Evolutionary conservation across 1,140 invertebrate species (phyloP).

Genomic region (Leptinotarsa lineolata): DNA sequence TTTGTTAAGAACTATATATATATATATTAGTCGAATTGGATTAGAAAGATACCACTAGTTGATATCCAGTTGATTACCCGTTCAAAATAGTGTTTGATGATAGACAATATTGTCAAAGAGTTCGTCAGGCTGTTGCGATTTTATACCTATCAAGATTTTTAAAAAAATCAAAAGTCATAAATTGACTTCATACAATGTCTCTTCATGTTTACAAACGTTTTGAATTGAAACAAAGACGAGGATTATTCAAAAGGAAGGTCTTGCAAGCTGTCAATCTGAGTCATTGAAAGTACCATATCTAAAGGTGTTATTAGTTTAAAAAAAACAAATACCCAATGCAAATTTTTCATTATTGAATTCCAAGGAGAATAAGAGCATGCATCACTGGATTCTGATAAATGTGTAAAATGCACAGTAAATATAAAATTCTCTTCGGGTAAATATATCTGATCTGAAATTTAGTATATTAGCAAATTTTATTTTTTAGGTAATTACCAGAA

Average conservation of each 20-base stretch:
- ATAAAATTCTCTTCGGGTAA: background rate
- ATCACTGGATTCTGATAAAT: conserved; percentile 1
- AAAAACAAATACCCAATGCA: background rate
- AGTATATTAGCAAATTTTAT: background rate
- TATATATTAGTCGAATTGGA: too few species aligned
- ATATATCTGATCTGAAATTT: background rate
- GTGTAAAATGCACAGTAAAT: conserved; percentile 1
- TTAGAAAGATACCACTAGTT: too few species aligned
- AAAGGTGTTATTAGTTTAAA: background rate
- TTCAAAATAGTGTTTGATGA: too few species aligned
- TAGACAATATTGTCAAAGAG: too few species aligned
- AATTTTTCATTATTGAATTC: background rate
- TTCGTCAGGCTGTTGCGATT: too few species aligned
- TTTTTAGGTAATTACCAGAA: background rate
- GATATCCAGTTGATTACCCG: too few species aligned
- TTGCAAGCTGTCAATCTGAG: background rate
- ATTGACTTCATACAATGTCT: too few species aligned
- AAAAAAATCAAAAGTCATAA: too few species aligned
- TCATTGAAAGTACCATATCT: background rate
- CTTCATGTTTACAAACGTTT: background rate
- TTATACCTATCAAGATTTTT: too few species aligned
- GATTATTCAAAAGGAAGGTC: conserved; percentile 4
- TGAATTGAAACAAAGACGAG: background rate
- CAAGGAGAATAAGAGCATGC: background rate
- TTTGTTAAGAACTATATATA: too few species aligned